Evolutionary conservation across 2,888 invertebrate genomes (phyloP).

Genomic region (Tetheella fluctuosa): DNA sequence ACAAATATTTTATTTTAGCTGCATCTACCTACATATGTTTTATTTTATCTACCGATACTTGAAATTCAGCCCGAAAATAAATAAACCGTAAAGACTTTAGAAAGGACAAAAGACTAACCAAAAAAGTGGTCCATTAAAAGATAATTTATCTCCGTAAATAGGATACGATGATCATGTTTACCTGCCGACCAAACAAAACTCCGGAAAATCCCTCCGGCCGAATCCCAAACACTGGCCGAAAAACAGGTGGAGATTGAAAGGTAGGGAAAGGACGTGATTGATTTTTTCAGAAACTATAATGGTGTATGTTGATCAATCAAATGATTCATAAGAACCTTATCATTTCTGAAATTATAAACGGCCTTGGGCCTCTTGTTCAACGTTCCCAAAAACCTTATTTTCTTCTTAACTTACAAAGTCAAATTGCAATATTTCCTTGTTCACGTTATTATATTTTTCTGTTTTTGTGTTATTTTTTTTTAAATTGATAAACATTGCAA

Average conservation of each 20-base stretch:
- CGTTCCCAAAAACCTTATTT: too few species aligned
- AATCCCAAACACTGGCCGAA: background rate
- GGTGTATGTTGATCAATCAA: background rate
- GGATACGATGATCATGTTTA: constrained; percentile 7
- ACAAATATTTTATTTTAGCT: too few species aligned
- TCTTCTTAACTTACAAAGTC: too few species aligned
- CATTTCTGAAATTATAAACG: too few species aligned
- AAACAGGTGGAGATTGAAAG: constrained; percentile 1
- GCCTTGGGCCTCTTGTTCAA: too few species aligned
- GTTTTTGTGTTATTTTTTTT: too few species aligned
- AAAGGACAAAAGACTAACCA: constrained; percentile 4
- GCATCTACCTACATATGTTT: too few species aligned
- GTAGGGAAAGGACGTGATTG: background rate
- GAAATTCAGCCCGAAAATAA: too few species aligned
- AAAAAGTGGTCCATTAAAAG: constrained; percentile 5
- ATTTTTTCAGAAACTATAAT: background rate
- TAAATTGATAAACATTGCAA: too few species aligned
- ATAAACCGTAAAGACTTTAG: background rate
- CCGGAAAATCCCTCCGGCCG: constrained; percentile 2
- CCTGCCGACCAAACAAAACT: background rate
- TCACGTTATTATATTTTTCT: too few species aligned
- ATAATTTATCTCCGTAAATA: constrained; percentile 4
- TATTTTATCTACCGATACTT: too few species aligned
- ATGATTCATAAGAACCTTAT: background rate
- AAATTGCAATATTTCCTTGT: too few species aligned